phyloP scores from a whole-genome alignment of 2,797 vertebrate species.

The Naso thynnoides region DNA sequence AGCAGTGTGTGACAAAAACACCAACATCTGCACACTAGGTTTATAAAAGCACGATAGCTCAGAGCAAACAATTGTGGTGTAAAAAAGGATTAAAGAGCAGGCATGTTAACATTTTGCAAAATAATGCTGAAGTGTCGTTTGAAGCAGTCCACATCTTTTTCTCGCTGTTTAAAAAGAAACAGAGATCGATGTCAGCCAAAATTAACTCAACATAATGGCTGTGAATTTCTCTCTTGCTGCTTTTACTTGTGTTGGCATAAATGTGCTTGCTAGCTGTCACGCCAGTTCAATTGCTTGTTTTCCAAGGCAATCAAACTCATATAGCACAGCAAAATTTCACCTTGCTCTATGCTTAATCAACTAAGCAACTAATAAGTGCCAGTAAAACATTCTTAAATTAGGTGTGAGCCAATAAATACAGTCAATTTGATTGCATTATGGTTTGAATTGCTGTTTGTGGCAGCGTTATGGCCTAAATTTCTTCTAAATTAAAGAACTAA shows the following conservation, averaged over 20 bases:
- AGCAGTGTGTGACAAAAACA: constrained; percentile 12
- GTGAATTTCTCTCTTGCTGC: constrained; percentile 37
- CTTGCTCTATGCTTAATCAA: constrained; percentile 41
- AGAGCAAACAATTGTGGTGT: constrained; percentile 18
- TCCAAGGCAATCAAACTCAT: constrained; percentile 53
- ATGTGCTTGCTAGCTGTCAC: constrained; percentile 43
- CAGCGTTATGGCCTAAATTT: not conserved
- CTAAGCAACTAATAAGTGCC: constrained; percentile 41
- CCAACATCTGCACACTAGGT: constrained; percentile 25
- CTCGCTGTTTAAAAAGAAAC: constrained; percentile 17
- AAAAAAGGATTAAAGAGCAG: constrained; percentile 40
- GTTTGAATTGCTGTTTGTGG: constrained; percentile 9
- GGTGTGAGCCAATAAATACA: constrained; percentile 22
- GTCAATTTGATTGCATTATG: constrained; percentile 23
- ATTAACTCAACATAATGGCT: constrained; percentile 48
- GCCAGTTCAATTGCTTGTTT: constrained; percentile 44
- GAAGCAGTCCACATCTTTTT: constrained; percentile 28
- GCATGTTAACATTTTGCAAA: constrained; percentile 16
- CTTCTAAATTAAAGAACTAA: not conserved
- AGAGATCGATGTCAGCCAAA: constrained; percentile 40
- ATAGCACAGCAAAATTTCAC: constrained; percentile 55
- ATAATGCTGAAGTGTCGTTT: constrained; percentile 28
- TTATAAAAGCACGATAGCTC: constrained; percentile 9
- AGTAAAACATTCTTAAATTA: constrained; percentile 37
- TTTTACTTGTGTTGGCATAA: constrained; percentile 56